Evolutionary conservation across 2,888 invertebrate genomes (phyloP).

Genomic region (Eupeodes luniger): DNA sequence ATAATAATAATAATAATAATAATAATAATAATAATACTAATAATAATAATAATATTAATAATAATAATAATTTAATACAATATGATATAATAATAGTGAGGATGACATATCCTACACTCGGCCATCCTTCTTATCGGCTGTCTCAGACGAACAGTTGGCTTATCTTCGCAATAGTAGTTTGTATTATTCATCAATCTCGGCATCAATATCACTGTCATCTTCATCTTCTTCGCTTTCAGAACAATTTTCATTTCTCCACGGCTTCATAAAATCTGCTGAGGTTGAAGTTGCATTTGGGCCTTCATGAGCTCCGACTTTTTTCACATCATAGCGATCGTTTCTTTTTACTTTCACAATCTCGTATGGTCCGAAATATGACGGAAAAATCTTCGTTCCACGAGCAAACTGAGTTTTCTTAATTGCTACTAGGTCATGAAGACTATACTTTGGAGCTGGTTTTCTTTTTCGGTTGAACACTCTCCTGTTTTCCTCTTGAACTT

Average conservation of each 20-base stretch:
- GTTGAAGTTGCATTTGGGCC: constrained; percentile 36
- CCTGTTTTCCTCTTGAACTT: constrained; percentile 64
- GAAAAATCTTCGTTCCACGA: constrained; percentile 79
- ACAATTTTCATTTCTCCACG: constrained; percentile 10
- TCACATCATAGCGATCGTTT: constrained; percentile 79
- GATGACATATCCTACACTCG: neutral
- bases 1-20: no score
- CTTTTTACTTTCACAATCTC: constrained; percentile 76
- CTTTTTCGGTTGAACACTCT: constrained; percentile 37
- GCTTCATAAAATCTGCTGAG: constrained; percentile 35
- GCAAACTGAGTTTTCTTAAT: constrained; percentile 80
- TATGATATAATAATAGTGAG: no score
- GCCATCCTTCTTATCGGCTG: constrained; percentile 22
- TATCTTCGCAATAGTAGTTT: neutral
- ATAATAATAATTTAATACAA: neutral
- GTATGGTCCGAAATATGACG: constrained; percentile 80
- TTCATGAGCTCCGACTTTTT: constrained; percentile 72
- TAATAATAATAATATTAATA: no score
- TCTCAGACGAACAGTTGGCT: constrained; percentile 29
- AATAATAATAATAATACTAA: no score
- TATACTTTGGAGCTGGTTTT: constrained; percentile 46
- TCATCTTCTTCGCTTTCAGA: no score
- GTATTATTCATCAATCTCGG: neutral
- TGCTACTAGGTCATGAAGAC: constrained; percentile 56
- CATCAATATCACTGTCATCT: neutral